Evolutionary conservation across 2,888 invertebrate genomes (phyloP).

Genomic region (Perizoma affinitatum): DNA sequence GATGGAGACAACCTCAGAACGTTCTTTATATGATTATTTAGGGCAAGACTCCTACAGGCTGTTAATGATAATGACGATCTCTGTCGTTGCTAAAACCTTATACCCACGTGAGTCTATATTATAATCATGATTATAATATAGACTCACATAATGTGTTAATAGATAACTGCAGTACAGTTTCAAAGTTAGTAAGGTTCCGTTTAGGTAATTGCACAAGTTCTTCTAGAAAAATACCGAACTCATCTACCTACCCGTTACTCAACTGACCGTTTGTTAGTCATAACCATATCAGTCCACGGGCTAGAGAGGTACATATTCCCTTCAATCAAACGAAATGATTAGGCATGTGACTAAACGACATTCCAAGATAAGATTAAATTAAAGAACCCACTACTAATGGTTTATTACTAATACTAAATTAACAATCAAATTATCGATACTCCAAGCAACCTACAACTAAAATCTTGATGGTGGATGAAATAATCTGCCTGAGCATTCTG

Average conservation of each 20-base stretch:
- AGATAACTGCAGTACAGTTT: not conserved
- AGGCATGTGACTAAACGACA: constrained; percentile 23
- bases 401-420: constrained; percentile 9
- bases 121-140: no score
- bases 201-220: constrained; percentile 4
- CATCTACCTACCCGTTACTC: constrained; percentile 3
- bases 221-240: constrained; percentile 9
- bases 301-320: constrained; percentile 16
- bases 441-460: not conserved
- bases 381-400: not conserved
- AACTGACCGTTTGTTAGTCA: constrained; percentile 18
- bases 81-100: no score
- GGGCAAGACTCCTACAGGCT: no score
- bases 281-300: constrained; percentile 9
- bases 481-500: no score
- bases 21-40: no score
- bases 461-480: no score
- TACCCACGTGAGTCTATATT: no score
- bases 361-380: constrained; percentile 15
- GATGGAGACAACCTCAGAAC: no score
- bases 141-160: not conserved
- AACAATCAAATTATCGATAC: constrained; percentile 9
- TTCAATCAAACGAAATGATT: constrained; percentile 22
- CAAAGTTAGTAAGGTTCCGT: no score
- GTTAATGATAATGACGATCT: no score